Evolutionary conservation across 2,888 invertebrate genomes (phyloP), one percentile per base, ranked within the genome.

Genomic region (Venusia cambrica): DNA sequence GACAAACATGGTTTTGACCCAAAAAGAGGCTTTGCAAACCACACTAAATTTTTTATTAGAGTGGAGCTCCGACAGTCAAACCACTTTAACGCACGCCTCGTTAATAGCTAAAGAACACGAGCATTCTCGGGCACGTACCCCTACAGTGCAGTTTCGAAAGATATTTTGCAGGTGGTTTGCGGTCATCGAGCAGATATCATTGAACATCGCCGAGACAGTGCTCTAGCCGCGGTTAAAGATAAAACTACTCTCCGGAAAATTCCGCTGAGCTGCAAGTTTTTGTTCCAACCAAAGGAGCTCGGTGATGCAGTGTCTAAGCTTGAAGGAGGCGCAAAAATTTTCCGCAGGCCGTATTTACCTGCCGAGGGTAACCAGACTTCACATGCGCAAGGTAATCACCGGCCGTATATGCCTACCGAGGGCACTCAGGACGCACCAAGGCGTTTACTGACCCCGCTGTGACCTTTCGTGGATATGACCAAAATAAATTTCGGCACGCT

Each of bases 391-490:
- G n/a, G n/a, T n/a, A n/a, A 8, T 21, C 7, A 21, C 5, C 21
- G 21, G 21, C 21, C 21, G 12, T 21, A 21, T n/a, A 2, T 21
- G 21, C 21, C 21, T 12, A 12, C 21, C 21, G 21, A 21, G n/a
- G 21, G 21, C 21, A 21, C 4, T 8, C 21, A 21, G 21, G 21
- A 11, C 21, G n/a, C 21, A 12, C 21, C 21, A 12, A 21, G 21
- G 21, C 21, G 21, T 4, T 12, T 4, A 12, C 21, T 12, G 21
- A 8, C 21, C 21, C 21, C n/a, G 21, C 21, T 11, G 21, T 12
- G 21, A 6, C 21, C 0, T 21, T 21, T 21, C 21, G 21, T 5
- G 21, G 21, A n/a, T 21, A 21, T 21, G 8, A 21, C 21, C 21
- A 5, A n/a, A 21, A 21, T n/a, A 7, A 6, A 21, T 4, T 2